Percentiles rank a stretch among this genome's conserved stretches.
Conservation (phyloP, 2,888 invertebrate species). For the Zaprionus bogoriensis region DNA sequence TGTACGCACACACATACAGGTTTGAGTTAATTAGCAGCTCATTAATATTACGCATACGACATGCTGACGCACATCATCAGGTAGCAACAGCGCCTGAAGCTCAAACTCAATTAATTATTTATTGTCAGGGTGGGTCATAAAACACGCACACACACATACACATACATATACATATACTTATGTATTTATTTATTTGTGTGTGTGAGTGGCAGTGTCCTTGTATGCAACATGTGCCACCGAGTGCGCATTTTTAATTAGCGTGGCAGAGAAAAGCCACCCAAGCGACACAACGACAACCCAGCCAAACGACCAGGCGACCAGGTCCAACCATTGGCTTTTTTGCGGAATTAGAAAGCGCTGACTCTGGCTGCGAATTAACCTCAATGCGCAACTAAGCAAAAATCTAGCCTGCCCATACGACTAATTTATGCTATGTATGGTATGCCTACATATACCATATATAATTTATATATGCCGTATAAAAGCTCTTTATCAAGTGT, state of each 20-base stretch:
- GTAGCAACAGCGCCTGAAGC: slow-evolving; percentile 21
- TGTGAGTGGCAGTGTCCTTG: slow-evolving; percentile 37
- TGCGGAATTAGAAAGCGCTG: slow-evolving; percentile 44
- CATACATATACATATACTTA: slow-evolving; percentile 1
- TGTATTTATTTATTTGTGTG: slow-evolving; percentile 4
- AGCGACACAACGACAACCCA: background rate
- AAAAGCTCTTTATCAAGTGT: slow-evolving; percentile 28
- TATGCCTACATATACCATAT: no score
- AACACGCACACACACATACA: slow-evolving; percentile 12
- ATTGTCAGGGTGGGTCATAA: slow-evolving; percentile 49
- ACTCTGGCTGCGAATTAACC: slow-evolving; percentile 56
- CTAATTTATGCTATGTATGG: no score
- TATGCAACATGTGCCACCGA: slow-evolving; percentile 53
- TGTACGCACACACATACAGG: background rate
- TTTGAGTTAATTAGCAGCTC: slow-evolving; percentile 65
- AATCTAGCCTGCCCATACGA: slow-evolving; percentile 24
- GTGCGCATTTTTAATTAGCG: slow-evolving; percentile 68
- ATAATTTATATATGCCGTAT: background rate
- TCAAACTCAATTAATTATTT: slow-evolving; percentile 68
- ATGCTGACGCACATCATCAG: slow-evolving; percentile 57
- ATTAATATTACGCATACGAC: slow-evolving; percentile 72
- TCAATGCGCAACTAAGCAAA: slow-evolving; percentile 52
- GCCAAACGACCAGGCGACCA: slow-evolving; percentile 9
- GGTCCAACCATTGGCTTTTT: slow-evolving; percentile 18
- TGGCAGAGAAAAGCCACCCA: slow-evolving; percentile 17